These are phyloP conservation scores for Tauraco erythrolophus DNA, from an alignment of 2,113 vertebrate species.

Conservation along the genomic window DNA sequence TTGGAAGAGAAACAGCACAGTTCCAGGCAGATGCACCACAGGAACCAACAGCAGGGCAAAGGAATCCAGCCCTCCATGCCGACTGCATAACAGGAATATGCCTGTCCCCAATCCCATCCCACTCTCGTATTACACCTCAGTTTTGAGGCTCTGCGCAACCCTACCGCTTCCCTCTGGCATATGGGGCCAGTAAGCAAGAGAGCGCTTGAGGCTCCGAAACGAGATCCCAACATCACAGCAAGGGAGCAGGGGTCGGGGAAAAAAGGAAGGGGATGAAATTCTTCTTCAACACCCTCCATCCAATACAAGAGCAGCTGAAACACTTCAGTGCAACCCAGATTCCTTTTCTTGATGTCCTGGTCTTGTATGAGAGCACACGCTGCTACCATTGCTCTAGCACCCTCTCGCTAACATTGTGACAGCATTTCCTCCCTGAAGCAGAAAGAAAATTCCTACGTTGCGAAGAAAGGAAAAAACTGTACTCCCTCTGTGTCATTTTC, in stretches of 20 bases:
- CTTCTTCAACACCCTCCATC: background rate
- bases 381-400: background rate
- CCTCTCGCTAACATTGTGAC: background rate
- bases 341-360: background rate
- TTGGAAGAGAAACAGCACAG: background rate
- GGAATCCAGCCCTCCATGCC: background rate
- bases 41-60: background rate
- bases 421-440: background rate
- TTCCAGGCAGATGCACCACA: background rate
- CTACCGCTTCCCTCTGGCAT: background rate
- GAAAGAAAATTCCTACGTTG: background rate
- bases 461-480: background rate
- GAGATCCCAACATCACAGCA: background rate
- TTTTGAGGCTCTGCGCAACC: background rate
- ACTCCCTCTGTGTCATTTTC: background rate
- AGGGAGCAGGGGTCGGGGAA: background rate
- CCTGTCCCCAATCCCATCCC: background rate
- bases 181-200: background rate
- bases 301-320: background rate
- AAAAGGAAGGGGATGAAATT: background rate
- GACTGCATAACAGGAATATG: background rate
- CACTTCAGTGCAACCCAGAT: background rate
- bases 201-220: background rate
- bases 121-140: accelerated
- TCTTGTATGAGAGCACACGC: background rate